Percentiles rank a stretch among this genome's conserved stretches.
Conservation (phyloP, 2,888 invertebrate species). For the Atherix ibis region DNA sequence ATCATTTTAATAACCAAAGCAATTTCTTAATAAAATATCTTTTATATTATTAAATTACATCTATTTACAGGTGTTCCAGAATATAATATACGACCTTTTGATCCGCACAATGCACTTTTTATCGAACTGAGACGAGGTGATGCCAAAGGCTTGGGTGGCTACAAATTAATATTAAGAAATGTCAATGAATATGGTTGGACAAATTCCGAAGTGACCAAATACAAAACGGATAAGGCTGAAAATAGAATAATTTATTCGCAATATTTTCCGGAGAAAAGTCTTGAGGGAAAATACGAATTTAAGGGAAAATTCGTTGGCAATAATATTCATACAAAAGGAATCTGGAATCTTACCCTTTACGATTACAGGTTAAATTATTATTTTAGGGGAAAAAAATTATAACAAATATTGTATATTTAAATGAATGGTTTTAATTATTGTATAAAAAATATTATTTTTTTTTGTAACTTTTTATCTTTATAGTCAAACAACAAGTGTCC, state of each 20-base stretch:
- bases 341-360: slow-evolving; percentile 59
- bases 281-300: slow-evolving; percentile 52
- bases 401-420: background rate
- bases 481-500: slow-evolving; percentile 35
- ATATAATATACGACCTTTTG: slow-evolving; percentile 56
- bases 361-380: slow-evolving; percentile 36
- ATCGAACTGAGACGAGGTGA: slow-evolving; percentile 47
- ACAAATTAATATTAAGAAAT: slow-evolving; percentile 52
- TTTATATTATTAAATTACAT: no score
- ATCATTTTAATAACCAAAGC: no score
- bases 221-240: slow-evolving; percentile 50
- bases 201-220: slow-evolving; percentile 57
- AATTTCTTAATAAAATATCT: background rate
- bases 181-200: slow-evolving; percentile 66
- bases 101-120: slow-evolving; percentile 58
- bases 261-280: slow-evolving; percentile 64
- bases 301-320: slow-evolving; percentile 45
- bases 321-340: slow-evolving; percentile 45
- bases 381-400: background rate
- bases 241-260: slow-evolving; percentile 58
- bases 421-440: slow-evolving; percentile 1
- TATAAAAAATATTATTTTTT: no score
- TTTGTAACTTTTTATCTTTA: no score
- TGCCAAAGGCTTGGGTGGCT: slow-evolving; percentile 45
- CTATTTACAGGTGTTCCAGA: slow-evolving; percentile 46